Evolutionary conservation across 1,140 invertebrate species (phyloP).

Genomic region (Megathymus violae): DNA sequence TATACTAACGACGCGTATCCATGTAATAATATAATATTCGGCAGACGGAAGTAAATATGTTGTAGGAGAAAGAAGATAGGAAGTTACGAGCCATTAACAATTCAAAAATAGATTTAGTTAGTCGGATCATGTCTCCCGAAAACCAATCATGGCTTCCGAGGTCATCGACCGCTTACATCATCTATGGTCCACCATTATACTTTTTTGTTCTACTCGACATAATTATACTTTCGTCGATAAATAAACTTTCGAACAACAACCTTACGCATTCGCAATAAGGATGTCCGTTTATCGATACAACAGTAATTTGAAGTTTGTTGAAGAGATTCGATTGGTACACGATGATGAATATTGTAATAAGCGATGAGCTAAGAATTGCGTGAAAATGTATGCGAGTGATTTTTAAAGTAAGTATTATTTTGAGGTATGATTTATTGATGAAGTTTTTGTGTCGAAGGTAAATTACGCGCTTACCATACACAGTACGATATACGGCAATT

Average conservation of each 20-base stretch:
- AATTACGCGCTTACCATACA: no score
- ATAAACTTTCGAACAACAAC: conserved; percentile 25
- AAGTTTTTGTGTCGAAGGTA: neutral
- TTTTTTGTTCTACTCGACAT: conserved; percentile 58
- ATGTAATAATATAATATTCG: neutral
- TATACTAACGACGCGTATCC: no score
- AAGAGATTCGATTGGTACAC: conserved; percentile 3
- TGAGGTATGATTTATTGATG: neutral
- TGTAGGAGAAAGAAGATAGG: conserved; percentile 14
- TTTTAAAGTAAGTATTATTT: neutral
- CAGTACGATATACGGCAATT: no score
- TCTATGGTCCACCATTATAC: conserved; percentile 60
- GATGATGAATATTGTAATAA: neutral
- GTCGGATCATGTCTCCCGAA: conserved; percentile 54
- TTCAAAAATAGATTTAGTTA: conserved; percentile 40
- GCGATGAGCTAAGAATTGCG: neutral
- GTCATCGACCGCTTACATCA: conserved; percentile 65
- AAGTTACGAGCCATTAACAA: conserved; percentile 13
- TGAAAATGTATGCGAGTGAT: neutral
- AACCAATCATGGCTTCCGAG: conserved; percentile 53
- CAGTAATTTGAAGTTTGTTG: conserved; percentile 32
- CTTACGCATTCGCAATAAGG: conserved; percentile 28
- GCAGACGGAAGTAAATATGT: conserved; percentile 4
- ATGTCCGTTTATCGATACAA: conserved; percentile 21
- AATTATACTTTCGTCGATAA: conserved; percentile 20